Evolutionary conservation across 2,888 invertebrate species (phyloP), one percentile per base, ranked within the genome.

Genomic region (Sminthurinus aureus): DNA sequence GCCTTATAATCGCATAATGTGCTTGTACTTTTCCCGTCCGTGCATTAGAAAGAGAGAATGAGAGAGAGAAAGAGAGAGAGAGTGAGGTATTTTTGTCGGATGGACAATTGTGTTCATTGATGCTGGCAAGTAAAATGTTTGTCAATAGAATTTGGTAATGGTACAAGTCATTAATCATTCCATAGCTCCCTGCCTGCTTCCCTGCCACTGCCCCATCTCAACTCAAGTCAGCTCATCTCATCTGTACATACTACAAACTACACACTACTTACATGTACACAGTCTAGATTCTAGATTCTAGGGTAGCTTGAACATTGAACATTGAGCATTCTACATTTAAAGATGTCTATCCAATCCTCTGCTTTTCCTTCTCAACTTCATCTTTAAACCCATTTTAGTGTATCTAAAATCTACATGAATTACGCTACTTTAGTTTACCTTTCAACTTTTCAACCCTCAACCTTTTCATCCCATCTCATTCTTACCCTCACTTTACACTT

Each of bases 141-240:
- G 88, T 88, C 88, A 88, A 88, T 88, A 88, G 88, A 88, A 88
- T 88, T 88, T 86, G 85, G 87, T 88, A 88, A 88, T 88, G 88
- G 87, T 86, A 87, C 88, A 87, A 88, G 88, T 88, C 88, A 88
- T 88, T 88, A 88, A 88, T 88, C 88, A 88, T 88, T 88, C 87
- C 83, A 83, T 81, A 75, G 82, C 77, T 79, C 69, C 38, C 78
- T 50, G 24, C 20, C 73, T 75, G 50, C 52, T 6, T 51, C 2
- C 58, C 24, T n/a, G 51, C 22, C 9, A 78, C 24, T 22, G 15
- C 38, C 26, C 75, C 13, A 3, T 75, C 11, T 75, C 26, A 12
- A 6, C 26, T 0, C 38, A 12, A n/a, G 69, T 13, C n/a, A 20
- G 0, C 20, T 71, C 22, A 24, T 71, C 24, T 71, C n/a, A 13